These are phyloP conservation scores for Steinernema feltiae DNA, from an alignment of 1,140 invertebrate genomes.

Conservation along the genomic window DNA sequence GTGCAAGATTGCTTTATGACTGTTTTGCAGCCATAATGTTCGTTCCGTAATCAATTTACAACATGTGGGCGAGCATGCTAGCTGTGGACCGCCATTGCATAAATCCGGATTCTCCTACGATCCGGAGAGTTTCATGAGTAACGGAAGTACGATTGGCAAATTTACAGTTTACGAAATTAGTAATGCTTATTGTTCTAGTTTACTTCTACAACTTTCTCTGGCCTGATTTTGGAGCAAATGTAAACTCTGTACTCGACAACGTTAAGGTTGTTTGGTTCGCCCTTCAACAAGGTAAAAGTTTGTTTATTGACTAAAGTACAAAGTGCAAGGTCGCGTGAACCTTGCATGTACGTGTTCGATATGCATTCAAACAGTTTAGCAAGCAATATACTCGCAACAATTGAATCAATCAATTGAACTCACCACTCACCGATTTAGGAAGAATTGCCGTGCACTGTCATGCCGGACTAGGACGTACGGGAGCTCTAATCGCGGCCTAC, in stretches of 20 bases:
- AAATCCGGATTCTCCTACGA: constrained; percentile 2
- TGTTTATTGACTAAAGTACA: not conserved
- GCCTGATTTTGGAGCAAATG: not conserved
- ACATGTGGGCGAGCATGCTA: constrained; percentile 6
- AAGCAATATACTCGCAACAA: too few species aligned
- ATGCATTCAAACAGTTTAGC: too few species aligned
- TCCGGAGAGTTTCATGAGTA: not conserved
- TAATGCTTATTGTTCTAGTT: not conserved
- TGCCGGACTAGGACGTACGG: not conserved
- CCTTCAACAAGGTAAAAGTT: not conserved
- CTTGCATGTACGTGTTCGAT: too few species aligned
- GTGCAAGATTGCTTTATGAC: not conserved
- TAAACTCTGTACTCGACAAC: constrained; percentile 6
- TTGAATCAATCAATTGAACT: too few species aligned
- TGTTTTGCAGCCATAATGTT: not conserved
- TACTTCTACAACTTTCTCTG: constrained; percentile 9
- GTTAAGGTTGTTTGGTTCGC: not conserved
- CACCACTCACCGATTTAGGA: too few species aligned
- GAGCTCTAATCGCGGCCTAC: not conserved
- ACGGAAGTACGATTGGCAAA: not conserved
- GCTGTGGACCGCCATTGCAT: constrained; percentile 1
- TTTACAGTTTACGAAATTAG: not conserved
- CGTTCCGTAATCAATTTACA: not conserved
- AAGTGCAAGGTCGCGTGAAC: too few species aligned
- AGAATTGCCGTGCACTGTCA: not conserved